Evolutionary conservation across 1,140 invertebrate species (phyloP), one percentile per base, ranked within the genome.

Genomic region (Pectinophora gossypiella): DNA sequence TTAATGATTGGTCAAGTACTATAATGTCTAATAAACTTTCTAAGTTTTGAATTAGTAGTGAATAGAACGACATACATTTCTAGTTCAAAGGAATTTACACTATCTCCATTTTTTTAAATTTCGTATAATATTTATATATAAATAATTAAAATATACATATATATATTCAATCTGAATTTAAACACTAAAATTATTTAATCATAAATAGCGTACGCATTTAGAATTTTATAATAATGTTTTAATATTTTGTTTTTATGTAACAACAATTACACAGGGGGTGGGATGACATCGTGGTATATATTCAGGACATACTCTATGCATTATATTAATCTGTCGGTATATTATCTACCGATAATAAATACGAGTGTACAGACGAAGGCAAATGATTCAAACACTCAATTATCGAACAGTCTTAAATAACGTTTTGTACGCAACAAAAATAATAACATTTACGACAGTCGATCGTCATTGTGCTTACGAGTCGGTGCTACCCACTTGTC

Each of bases 161-260:
- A 80, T 72, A 70, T 76, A 70, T 71, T 72, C 68, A 71, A 81
- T 85, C 77, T 83, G 74, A 84, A 73, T 80, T 76, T 76, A 80
- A 80, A 76, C 54, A 76, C 66, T 85, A 73, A 64, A 74, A 56
- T 70, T 67, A 70, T 81, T 69, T 82, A 75, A 65, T 72, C 55
- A 84, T 80, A 81, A 83, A 86, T 84, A 86, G 80, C 76, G 69
- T 81, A 15, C 74, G 76, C 69, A 80, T 83, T 85, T 82, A 80
- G 62, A 78, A 74, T 76, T 80, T 68, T 58, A 50, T 48, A 50
- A 54, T 63, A 45, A 64, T 72, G 51, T 68, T 65, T 72, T 35
- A 68, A 68, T 61, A 67, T 58, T 64, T 63, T 62, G 47, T 51
- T 66, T 63, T 70, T 50, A 68, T 57, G 68, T 64, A 60, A 81